Evolutionary conservation across 2,797 vertebrate species (phyloP), one percentile per base, ranked within the genome.

Genomic region (Stomatorhinus walkeri): DNA sequence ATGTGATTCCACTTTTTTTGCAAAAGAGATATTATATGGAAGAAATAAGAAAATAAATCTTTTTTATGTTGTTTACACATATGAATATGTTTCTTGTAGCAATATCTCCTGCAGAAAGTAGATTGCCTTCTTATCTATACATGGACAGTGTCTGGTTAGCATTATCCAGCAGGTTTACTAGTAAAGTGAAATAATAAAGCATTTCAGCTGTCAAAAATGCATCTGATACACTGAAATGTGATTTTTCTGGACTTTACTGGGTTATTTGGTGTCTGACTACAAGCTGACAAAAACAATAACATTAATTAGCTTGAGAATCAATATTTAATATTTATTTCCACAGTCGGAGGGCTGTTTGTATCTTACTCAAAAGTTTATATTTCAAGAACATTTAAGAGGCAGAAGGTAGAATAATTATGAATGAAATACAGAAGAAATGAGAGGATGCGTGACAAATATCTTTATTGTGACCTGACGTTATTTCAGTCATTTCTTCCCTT

Each of bases 391-490:
- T 72, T 72, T 48, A 12, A 12, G 81, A 46, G 43, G 81, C 32
- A 4, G 16, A 49, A 24, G n/a, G 22, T 84, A n/a, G 43, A 84
- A 46, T 22, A 49, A 22, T 8, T 43, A 24, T 24, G 46, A 49
- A 48, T 83, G 6, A 83, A 22, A 51, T 52, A 16, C 16, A 85
- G 9, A 51, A 51, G 22, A 85, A 85, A 85, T 16, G 9, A 49
- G 24, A 85, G 8, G 46, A 49, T 52, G 46, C 32, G 83, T 59
- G 12, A 87, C 36, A 93, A 93, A 93, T 92, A 32, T 46, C 0
- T 94, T 94, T 93, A 94, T 92, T 93, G 14, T 88, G 9, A 54
- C 64, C 12, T 86, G 22, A 56, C n/a, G 28, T 10, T 85, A 87
- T 8, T 89, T 32, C 61, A 64, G 61, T 3, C 48, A 3, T 87